Percentiles rank a stretch among this genome's conserved stretches.
These are phyloP conservation scores for Boleophthalmus pectinirostris DNA, from an alignment of 2,113 vertebrate species.

Conservation along the genomic window DNA sequence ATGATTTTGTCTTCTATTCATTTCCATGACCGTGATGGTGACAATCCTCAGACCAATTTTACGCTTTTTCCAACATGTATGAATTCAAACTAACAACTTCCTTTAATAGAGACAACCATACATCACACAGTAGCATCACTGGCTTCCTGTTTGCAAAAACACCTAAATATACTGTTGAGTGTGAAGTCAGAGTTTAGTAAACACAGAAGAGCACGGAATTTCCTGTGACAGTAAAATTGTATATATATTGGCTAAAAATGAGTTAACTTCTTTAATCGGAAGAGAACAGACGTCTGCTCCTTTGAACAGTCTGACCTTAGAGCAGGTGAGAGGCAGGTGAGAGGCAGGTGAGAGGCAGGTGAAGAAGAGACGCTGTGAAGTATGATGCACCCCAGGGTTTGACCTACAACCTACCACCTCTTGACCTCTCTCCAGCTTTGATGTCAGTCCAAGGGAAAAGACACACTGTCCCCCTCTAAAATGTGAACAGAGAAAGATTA, in stretches of 20 bases:
- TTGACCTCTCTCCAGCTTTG: constrained; percentile 26
- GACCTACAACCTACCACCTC: no score
- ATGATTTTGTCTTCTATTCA: neutral
- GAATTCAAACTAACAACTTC: neutral
- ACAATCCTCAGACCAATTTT: neutral
- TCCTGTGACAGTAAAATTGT: neutral
- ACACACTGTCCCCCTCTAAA: constrained; percentile 6
- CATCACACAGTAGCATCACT: neutral
- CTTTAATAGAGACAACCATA: neutral
- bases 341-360: constrained; percentile 2
- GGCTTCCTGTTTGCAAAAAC: neutral
- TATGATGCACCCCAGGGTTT: constrained; percentile 10
- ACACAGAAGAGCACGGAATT: neutral
- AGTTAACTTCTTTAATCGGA: neutral
- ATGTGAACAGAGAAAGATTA: no score
- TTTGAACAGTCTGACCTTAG: constrained; percentile 40
- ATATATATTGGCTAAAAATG: no score
- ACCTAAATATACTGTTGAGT: neutral
- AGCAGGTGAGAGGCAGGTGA: no score
- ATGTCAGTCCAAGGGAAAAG: neutral
- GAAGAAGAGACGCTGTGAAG: constrained; percentile 26
- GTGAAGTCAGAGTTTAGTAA: neutral
- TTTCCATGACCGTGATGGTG: neutral
- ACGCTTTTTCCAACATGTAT: neutral
- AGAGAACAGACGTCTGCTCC: constrained; percentile 29